Percentiles rank a stretch among this genome's conserved stretches.
Evolutionary conservation across 92 coral and sea anemone species (phyloP).

Genomic region (Paragorgia papillata): DNA sequence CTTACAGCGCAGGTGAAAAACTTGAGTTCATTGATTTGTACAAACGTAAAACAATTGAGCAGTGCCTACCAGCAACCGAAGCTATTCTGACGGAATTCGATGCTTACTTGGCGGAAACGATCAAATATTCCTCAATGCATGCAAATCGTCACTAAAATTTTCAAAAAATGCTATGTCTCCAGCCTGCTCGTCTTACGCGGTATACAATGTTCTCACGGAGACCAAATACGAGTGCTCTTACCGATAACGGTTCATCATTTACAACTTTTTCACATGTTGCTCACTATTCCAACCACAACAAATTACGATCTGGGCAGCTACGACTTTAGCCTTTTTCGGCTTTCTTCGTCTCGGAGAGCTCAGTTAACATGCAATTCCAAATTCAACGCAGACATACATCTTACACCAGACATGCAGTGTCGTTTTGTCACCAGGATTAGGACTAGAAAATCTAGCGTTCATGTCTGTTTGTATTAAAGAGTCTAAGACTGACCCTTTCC

Average conservation of each 20-base stretch:
- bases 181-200: slow-evolving; percentile 29
- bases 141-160: slow-evolving; percentile 52
- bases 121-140: slow-evolving; percentile 59
- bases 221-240: slow-evolving; percentile 44
- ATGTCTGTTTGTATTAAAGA: no score
- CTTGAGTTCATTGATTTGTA: slow-evolving; percentile 36
- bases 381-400: slow-evolving; percentile 47
- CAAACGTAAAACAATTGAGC: not conserved
- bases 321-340: slow-evolving; percentile 62
- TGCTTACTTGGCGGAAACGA: slow-evolving; percentile 46
- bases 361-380: slow-evolving; percentile 57
- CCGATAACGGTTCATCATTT: slow-evolving; percentile 50
- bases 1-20: slow-evolving; percentile 59
- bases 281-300: slow-evolving; percentile 41
- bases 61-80: slow-evolving; percentile 45
- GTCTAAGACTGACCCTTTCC: slow-evolving; percentile 64
- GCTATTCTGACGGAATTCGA: slow-evolving; percentile 42
- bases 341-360: no score
- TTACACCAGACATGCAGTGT: slow-evolving; percentile 39
- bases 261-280: slow-evolving; percentile 23
- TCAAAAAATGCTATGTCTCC: slow-evolving; percentile 47
- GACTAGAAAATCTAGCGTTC: not conserved
- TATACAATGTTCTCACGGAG: slow-evolving; percentile 57
- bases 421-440: slow-evolving; percentile 23
- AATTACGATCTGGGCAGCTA: no score